Percentiles rank a stretch among this genome's conserved stretches.
Evolutionary conservation across 1,140 invertebrate species (phyloP).

Genomic region (Centruroides vittatus): DNA sequence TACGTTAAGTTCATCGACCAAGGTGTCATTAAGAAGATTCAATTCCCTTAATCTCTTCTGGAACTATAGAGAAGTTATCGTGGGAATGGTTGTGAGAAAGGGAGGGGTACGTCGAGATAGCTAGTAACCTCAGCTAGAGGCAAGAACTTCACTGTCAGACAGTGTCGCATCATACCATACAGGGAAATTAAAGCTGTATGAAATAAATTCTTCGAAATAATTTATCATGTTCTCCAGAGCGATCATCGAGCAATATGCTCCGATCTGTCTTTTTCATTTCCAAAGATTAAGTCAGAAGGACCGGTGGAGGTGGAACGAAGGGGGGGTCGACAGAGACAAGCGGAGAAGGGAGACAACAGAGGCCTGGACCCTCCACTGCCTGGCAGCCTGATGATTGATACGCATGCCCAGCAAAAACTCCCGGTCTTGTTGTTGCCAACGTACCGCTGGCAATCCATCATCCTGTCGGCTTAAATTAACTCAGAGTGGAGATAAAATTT

Average conservation of each 20-base stretch:
- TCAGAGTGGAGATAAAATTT: constrained; percentile 15
- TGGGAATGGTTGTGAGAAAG: too few species aligned
- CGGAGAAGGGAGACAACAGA: not conserved
- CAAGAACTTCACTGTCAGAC: not conserved
- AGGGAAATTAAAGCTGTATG: constrained; percentile 16
- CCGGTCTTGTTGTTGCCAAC: constrained; percentile 2
- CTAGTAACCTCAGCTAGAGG: not conserved
- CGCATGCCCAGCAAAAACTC: constrained; percentile 8
- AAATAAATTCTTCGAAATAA: constrained; percentile 17
- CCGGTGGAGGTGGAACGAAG: not conserved
- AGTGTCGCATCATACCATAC: too few species aligned
- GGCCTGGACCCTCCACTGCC: constrained; percentile 3
- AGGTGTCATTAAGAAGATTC: too few species aligned
- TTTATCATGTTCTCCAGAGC: constrained; percentile 15
- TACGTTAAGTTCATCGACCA: too few species aligned
- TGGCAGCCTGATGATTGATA: constrained; percentile 15
- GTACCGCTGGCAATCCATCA: constrained; percentile 12
- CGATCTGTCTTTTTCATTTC: constrained; percentile 15
- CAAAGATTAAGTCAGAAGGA: constrained; percentile 12
- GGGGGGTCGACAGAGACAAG: too few species aligned
- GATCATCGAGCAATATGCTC: constrained; percentile 14
- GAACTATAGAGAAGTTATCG: too few species aligned
- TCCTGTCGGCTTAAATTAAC: constrained; percentile 17
- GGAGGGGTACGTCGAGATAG: too few species aligned
- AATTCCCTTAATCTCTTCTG: too few species aligned